phyloP scores from a whole-genome alignment of 2,113 vertebrate species.

The Podarcis raffonei region DNA sequence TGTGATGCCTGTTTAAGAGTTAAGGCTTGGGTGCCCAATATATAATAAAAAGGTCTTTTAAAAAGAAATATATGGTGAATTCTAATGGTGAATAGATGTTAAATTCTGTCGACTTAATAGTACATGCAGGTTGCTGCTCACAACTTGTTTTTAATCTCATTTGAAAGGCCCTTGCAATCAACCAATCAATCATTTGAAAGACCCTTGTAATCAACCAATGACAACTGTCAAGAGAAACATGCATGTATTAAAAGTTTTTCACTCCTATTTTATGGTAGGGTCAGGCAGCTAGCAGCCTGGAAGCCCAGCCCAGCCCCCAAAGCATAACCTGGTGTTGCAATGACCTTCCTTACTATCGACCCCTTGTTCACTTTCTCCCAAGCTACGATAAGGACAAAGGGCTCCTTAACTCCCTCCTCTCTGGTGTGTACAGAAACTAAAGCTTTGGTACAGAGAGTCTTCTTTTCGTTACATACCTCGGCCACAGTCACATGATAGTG shows the following conservation, averaged over 20 bases:
- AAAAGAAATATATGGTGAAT: background rate
- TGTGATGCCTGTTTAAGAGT: background rate
- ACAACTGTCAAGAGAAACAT: constrained; percentile 54
- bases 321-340: background rate
- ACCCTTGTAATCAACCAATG: background rate
- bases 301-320: background rate
- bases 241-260: background rate
- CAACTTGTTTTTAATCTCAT: background rate
- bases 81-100: background rate
- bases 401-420: background rate
- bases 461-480: no score
- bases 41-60: background rate
- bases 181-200: background rate
- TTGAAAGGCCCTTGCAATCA: background rate
- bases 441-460: background rate
- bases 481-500: background rate
- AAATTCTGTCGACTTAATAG: background rate
- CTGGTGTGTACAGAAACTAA: background rate
- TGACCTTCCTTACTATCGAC: background rate
- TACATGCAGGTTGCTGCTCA: background rate
- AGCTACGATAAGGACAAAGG: background rate
- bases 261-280: constrained; percentile 17
- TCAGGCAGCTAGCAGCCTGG: background rate
- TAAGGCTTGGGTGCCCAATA: background rate
- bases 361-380: background rate